Evolutionary conservation across 2,888 invertebrate genomes (phyloP).

Genomic region (Macrostomum cliftonense): DNA sequence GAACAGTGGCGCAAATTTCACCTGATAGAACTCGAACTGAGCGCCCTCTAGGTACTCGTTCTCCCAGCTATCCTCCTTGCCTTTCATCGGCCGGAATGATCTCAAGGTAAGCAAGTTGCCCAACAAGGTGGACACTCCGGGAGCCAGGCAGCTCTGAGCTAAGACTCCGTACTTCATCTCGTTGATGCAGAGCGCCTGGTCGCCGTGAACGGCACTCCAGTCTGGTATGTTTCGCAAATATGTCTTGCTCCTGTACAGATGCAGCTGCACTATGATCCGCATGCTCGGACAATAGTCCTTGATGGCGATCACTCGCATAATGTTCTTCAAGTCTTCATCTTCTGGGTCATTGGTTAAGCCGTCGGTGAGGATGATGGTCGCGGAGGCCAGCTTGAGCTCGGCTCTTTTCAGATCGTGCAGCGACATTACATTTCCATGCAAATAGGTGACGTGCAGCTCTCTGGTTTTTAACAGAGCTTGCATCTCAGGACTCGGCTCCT

Average conservation of each 20-base stretch:
- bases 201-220: background rate
- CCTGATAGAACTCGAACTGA: too few species aligned
- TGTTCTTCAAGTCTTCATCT: background rate
- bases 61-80: too few species aligned
- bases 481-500: too few species aligned
- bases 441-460: too few species aligned
- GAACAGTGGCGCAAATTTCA: too few species aligned
- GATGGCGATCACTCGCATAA: conserved; percentile 3
- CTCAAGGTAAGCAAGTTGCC: background rate
- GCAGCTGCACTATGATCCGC: background rate
- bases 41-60: too few species aligned
- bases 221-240: background rate
- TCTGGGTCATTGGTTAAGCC: background rate
- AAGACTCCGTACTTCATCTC: conserved; percentile 3
- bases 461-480: too few species aligned
- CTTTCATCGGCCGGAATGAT: background rate
- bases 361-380: too few species aligned
- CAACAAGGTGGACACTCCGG: conserved; percentile 1
- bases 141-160: conserved; percentile 4
- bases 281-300: background rate
- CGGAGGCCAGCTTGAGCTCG: too few species aligned
- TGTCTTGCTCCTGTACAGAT: background rate
- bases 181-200: background rate
- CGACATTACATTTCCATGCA: too few species aligned
- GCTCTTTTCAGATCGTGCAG: too few species aligned